Evolutionary conservation across 2,797 vertebrate species (phyloP), one percentile per base, ranked within the genome.

Genomic region (Eptatretus atami): DNA sequence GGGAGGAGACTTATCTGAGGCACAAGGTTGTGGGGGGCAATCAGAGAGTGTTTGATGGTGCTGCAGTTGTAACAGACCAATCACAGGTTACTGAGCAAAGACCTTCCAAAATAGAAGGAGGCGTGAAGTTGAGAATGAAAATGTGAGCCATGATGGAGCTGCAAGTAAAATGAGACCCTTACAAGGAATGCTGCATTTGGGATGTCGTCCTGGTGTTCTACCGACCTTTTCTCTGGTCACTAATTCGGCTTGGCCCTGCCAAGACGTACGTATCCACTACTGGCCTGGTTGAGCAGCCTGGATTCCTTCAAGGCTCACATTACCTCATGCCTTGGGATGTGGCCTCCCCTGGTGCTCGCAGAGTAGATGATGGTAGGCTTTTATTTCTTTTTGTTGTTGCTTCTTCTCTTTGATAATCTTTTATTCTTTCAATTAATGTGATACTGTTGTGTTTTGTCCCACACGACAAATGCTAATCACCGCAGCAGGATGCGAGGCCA

Each of bases 291-390:
- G 92, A 98, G 66, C 88, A 94, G 53, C 81, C 86, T 2, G 86
- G 92, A 65, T 98, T 96, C 69, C 80, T 98, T 54, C 84, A 84
- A 0, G 82, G 86, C 63, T 90, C 90, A 9, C 83, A 83, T 68
- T 98, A 92, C 70, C 79, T 98, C 53, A 73, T 98, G 71, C 86
- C 90, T 2, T 98, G 92, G 92, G 92, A 98, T 71, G 76, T 98
- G 53, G 10, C 57, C 10, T 10, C 11, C n/a, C 25, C 57, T 25
- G 25, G 57, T 11, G 25, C 57, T n/a, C 57, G 57, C n/a, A n/a
- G 12, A n/a, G n/a, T 12, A n/a, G 25, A 61, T 25, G 57, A 61
- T n/a, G 57, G 57, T 25, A 61, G 12, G 57, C 31, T 44, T 44
- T 44, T 44, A 44, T 44, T 44, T 4, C 2, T 44, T 44, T 44